Conservation (phyloP, 2,888 invertebrate species). For the Pimpla rufipes region DNA sequence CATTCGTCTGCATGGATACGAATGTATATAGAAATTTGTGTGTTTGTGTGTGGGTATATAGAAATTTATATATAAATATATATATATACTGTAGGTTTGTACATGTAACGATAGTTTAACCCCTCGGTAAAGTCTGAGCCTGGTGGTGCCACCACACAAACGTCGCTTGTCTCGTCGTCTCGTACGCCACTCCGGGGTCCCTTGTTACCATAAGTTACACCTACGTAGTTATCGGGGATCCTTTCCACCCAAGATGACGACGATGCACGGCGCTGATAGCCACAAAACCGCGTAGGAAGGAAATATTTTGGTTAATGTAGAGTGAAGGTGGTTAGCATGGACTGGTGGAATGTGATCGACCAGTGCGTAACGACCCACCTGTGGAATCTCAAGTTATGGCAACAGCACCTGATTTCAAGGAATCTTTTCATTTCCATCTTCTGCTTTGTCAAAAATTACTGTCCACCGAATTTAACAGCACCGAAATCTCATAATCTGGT, state of each 20-base stretch:
- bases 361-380: no score
- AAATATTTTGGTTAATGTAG: slow-evolving; percentile 63
- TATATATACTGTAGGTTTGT: no score
- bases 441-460: no score
- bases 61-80: no score
- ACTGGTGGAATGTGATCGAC: no score
- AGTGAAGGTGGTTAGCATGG: no score
- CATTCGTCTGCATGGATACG: slow-evolving; percentile 34
- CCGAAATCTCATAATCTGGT: no score
- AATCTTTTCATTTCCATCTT: no score
- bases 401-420: no score
- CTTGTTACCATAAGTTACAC: slow-evolving; percentile 77
- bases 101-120: not conserved
- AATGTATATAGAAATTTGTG: not conserved
- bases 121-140: slow-evolving; percentile 12
- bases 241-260: slow-evolving; percentile 55
- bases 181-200: slow-evolving; percentile 51
- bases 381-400: no score
- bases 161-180: slow-evolving; percentile 35
- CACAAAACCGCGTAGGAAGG: slow-evolving; percentile 8
- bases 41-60: not conserved
- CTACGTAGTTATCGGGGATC: slow-evolving; percentile 75
- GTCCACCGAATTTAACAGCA: no score
- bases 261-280: slow-evolving; percentile 45
- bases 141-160: slow-evolving; percentile 12